Evolutionary conservation across 2,888 invertebrate genomes (phyloP).

Genomic region (Tenthredo distinguenda): DNA sequence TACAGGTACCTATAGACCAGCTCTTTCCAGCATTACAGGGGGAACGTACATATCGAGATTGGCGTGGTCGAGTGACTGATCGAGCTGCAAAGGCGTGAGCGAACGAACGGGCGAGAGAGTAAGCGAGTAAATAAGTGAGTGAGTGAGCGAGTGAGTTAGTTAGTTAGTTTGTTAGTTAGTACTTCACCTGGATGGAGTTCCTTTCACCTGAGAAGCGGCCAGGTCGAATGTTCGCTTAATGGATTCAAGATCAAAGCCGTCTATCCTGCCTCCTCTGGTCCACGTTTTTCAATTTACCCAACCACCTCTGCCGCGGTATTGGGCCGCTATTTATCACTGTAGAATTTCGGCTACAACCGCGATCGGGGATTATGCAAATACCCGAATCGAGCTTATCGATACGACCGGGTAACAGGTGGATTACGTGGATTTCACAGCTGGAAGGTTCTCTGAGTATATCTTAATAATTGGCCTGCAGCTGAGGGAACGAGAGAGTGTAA

Average conservation of each 20-base stretch:
- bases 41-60: slow-evolving; percentile 5
- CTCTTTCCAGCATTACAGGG: not conserved
- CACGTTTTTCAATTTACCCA: not conserved
- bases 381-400: not conserved
- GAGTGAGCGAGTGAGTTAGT: not conserved
- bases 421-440: not conserved
- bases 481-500: slow-evolving; percentile 1
- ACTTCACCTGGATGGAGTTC: slow-evolving; percentile 36
- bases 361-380: slow-evolving; percentile 21
- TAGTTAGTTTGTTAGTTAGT: not conserved
- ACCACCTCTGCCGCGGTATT: not conserved
- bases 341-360: not conserved
- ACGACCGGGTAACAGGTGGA: slow-evolving; percentile 15
- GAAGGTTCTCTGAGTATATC: not conserved
- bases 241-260: slow-evolving; percentile 52
- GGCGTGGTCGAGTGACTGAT: slow-evolving; percentile 45
- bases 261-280: not conserved
- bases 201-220: slow-evolving; percentile 42
- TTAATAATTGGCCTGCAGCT: not conserved
- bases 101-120: not conserved
- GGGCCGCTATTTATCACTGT: not conserved
- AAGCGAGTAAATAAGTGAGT: not conserved
- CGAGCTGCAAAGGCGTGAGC: slow-evolving; percentile 6
- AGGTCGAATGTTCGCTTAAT: slow-evolving; percentile 32
- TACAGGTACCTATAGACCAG: slow-evolving; percentile 14